phyloP scores from a whole-genome alignment of 2,888 invertebrate genomes.

The Eristalis tenax region DNA sequence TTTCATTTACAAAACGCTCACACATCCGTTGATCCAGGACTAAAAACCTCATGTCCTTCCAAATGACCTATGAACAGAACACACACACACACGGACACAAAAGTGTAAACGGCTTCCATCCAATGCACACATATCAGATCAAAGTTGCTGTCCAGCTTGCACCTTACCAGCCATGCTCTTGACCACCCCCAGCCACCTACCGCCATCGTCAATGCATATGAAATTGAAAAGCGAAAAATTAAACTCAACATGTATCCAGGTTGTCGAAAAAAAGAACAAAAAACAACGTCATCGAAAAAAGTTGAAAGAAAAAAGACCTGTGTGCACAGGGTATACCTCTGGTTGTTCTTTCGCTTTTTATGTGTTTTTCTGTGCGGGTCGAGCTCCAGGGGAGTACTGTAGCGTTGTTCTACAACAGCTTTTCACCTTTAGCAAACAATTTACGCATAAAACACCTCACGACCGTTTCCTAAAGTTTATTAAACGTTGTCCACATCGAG shows the following conservation, averaged over 20 bases:
- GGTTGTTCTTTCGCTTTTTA: constrained; percentile 29
- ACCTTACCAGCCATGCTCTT: not conserved
- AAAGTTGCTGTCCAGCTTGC: constrained; percentile 35
- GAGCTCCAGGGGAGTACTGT: constrained; percentile 30
- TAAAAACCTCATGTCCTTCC: constrained; percentile 31
- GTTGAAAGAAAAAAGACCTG: constrained; percentile 1
- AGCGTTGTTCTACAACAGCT: constrained; percentile 38
- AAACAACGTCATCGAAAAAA: not conserved
- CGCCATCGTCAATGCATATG: constrained; percentile 34
- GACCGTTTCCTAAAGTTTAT: constrained; percentile 64
- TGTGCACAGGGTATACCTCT: constrained; percentile 10
- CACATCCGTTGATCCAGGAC: constrained; percentile 49
- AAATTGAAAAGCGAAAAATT: constrained; percentile 59
- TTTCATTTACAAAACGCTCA: constrained; percentile 55
- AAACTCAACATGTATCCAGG: constrained; percentile 22
- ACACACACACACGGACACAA: constrained; percentile 31
- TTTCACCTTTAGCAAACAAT: constrained; percentile 52
- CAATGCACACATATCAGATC: constrained; percentile 31
- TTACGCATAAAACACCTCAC: constrained; percentile 68
- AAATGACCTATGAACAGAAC: constrained; percentile 53
- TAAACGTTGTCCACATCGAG: constrained; percentile 67
- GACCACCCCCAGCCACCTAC: not conserved
- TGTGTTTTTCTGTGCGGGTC: constrained; percentile 29
- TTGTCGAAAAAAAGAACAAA: constrained; percentile 2
- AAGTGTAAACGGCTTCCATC: constrained; percentile 22